Evolutionary conservation across 2,113 vertebrate species (phyloP).

Genomic region (Geococcyx californianus): DNA sequence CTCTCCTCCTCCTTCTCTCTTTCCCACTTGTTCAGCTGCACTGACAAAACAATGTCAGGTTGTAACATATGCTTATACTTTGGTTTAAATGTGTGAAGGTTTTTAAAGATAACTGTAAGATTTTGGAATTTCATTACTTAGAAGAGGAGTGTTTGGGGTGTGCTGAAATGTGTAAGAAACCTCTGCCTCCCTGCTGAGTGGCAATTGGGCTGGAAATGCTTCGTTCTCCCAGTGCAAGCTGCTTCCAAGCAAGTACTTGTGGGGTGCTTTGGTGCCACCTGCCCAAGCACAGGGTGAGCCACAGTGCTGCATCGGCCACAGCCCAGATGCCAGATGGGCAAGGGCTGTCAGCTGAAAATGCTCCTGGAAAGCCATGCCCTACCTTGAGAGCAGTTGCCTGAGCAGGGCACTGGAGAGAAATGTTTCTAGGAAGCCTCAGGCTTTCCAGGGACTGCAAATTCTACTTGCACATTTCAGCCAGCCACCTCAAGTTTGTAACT

Average conservation of each 20-base stretch:
- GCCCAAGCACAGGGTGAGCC: not conserved
- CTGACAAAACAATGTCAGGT: not conserved
- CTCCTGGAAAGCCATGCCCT: not conserved
- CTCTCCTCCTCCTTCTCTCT: not conserved
- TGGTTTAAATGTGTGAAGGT: not conserved
- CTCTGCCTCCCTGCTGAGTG: not conserved
- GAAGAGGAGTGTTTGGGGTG: not conserved
- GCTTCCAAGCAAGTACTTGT: not conserved
- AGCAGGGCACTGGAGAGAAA: not conserved
- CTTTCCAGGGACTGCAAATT: not conserved
- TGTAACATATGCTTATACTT: not conserved
- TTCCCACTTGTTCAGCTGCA: not conserved
- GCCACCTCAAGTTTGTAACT: not conserved
- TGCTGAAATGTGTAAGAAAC: not conserved
- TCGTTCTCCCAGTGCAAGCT: not conserved
- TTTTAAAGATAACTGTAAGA: not conserved
- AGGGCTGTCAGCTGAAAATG: not conserved
- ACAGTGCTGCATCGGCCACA: rapidly evolving
- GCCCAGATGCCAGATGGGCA: not conserved
- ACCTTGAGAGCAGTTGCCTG: not conserved
- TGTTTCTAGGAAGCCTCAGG: not conserved
- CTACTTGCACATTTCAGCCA: not conserved
- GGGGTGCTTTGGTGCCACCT: not conserved
- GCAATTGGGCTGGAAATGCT: not conserved
- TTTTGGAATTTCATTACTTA: not conserved